Base-by-base conservation (phyloP, 1,140 invertebrate species). In the Leptinotarsa defecta region DNA sequence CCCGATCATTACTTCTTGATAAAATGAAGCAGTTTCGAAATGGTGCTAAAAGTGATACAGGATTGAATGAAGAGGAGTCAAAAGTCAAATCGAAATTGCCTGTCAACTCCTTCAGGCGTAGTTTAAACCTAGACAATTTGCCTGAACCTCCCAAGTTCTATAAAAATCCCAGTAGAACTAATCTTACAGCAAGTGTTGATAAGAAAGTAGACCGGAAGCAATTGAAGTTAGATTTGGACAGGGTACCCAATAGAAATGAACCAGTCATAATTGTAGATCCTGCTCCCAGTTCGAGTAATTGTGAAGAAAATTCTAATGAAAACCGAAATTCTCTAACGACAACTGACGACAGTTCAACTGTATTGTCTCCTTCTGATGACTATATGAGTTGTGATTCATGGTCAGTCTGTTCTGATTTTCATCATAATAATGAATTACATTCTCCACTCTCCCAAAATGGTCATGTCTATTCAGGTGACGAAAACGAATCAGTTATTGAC, bases 211-310 rank as follows among this genome's bases (percentile, higher is more conserved):
- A 85, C 74, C 82, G 86, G 15, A 90, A 88, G 81, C 88, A 89
- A 78, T 86, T 93, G 78, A 92, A 91, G 86, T 86, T 93, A 77
- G 92, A 94, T 85, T 87, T 94, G 74, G 90, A 88, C 15, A 90
- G 88, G 81, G 88, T 91, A 78, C 89, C 89, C 76, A 86, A 85
- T 85, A 86, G 87, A 69, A 88, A 87, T 82, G 77, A 79, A 48
- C 75, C 87, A 86, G 84, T 86, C 82, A 83, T 84, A 85, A 85
- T 86, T 84, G 86, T 87, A 85, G 87, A 87, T 82, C 84, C 86
- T 75, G 82, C 83, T 80, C 84, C 86, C 75, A 84, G 81, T 78
- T 85, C 86, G 67, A 80, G 81, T 79, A 84, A 86, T 63, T 83
- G 84, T 77, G 79, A 84, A 71, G 82, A 74, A 77, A 82, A 80